These are phyloP conservation scores for Hypanus sabinus DNA, from an alignment of 2,113 vertebrate genomes.

Conservation along the genomic window DNA sequence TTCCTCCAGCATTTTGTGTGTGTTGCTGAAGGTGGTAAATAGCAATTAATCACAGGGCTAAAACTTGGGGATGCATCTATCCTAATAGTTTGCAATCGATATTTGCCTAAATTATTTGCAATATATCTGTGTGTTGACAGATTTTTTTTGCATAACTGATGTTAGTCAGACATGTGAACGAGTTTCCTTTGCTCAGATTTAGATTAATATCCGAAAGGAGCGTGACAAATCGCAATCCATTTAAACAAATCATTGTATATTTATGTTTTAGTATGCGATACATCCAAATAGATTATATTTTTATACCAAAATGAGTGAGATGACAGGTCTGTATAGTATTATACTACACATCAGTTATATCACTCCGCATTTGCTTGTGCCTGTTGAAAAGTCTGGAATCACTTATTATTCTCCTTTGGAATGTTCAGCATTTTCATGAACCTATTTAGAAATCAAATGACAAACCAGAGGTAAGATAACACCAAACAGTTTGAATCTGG, in stretches of 20 bases:
- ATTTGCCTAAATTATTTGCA: neutral
- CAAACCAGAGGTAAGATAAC: neutral
- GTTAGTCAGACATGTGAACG: neutral
- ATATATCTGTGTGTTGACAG: neutral
- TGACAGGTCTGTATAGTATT: conserved; percentile 5
- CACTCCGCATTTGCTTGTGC: neutral
- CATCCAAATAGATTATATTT: conserved; percentile 17
- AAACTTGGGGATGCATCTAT: neutral
- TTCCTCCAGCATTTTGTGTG: too few species aligned
- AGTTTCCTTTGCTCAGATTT: neutral
- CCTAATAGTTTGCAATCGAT: neutral
- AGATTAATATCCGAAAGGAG: neutral
- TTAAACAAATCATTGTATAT: neutral
- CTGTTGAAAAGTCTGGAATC: neutral
- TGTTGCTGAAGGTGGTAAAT: neutral
- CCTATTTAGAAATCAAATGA: neutral
- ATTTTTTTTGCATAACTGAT: neutral
- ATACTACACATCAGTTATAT: neutral
- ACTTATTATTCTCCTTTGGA: neutral
- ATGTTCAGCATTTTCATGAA: neutral
- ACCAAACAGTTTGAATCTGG: neutral
- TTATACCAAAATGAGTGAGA: conserved; percentile 2
- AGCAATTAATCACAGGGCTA: neutral
- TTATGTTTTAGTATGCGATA: neutral
- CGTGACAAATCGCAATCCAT: neutral